Conservation (phyloP, 37 sponge, comb jelly and placozoan species). For the Trichoplax adhaerens region DNA sequence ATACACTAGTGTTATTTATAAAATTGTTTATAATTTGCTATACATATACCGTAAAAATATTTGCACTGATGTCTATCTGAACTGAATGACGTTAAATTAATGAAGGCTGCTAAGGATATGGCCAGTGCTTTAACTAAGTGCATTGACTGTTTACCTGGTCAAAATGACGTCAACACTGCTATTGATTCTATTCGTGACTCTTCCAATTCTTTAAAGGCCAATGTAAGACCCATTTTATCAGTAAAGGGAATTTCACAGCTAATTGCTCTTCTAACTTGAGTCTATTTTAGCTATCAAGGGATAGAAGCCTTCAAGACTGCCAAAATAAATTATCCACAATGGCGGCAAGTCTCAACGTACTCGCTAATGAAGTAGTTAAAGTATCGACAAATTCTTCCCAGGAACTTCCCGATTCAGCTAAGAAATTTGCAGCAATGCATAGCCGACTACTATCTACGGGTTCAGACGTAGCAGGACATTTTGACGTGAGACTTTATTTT, state of each 20-base stretch:
- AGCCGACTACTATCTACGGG: conserved; percentile 8
- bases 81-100: neutral
- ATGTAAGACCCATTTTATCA: too few species aligned
- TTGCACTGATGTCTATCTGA: too few species aligned
- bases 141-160: conserved; percentile 91
- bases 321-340: conserved; percentile 59
- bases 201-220: too few species aligned
- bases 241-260: too few species aligned
- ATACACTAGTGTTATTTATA: too few species aligned
- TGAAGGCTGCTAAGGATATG: conserved; percentile 82
- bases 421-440: conserved; percentile 28
- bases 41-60: too few species aligned
- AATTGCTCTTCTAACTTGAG: too few species aligned
- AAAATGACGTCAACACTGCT: conserved; percentile 89
- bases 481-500: conserved; percentile 8
- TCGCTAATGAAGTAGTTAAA: conserved; percentile 52
- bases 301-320: conserved; percentile 48
- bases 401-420: conserved; percentile 42
- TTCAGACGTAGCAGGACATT: conserved; percentile 34
- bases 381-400: conserved; percentile 23
- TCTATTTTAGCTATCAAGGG: conserved; percentile 1
- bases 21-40: too few species aligned
- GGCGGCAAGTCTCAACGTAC: conserved; percentile 78
- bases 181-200: conserved; percentile 9
- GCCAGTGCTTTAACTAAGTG: conserved; percentile 82